phyloP scores from a whole-genome alignment of 1,140 invertebrate genomes.

The Formica exsecta region DNA sequence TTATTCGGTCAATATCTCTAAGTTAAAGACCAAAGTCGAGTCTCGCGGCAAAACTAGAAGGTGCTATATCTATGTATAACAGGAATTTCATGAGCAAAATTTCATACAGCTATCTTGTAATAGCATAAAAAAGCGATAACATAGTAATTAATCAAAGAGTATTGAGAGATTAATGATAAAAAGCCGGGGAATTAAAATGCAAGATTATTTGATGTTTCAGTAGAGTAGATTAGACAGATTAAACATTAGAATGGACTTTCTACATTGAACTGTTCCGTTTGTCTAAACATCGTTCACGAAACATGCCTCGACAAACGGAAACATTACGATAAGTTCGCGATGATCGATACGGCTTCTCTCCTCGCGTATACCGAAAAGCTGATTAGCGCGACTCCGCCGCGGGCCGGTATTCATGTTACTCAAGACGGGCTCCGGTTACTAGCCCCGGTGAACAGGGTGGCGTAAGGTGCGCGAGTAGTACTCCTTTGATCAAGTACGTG shows the following conservation, averaged over 20 bases:
- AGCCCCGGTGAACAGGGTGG: constrained; percentile 59
- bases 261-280: constrained; percentile 6
- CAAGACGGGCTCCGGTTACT: constrained; percentile 72
- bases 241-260: neutral
- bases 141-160: neutral
- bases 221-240: neutral
- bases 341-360: constrained; percentile 55
- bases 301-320: constrained; percentile 22
- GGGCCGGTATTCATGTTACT: constrained; percentile 71
- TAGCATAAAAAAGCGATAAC: constrained; percentile 1
- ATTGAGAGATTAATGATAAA: neutral
- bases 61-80: neutral
- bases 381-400: constrained; percentile 64
- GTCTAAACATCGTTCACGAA: constrained; percentile 18
- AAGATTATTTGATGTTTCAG: neutral
- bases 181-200: neutral
- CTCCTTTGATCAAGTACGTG: constrained; percentile 71
- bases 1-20: constrained; percentile 35
- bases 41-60: constrained; percentile 1
- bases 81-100: constrained; percentile 8
- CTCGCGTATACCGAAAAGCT: constrained; percentile 64
- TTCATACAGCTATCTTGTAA: neutral
- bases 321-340: constrained; percentile 36
- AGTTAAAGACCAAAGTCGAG: constrained; percentile 8
- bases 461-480: constrained; percentile 58